These are phyloP conservation scores for Bicyclus anynana DNA, from an alignment of 1,140 invertebrate genomes.

Conservation along the genomic window DNA sequence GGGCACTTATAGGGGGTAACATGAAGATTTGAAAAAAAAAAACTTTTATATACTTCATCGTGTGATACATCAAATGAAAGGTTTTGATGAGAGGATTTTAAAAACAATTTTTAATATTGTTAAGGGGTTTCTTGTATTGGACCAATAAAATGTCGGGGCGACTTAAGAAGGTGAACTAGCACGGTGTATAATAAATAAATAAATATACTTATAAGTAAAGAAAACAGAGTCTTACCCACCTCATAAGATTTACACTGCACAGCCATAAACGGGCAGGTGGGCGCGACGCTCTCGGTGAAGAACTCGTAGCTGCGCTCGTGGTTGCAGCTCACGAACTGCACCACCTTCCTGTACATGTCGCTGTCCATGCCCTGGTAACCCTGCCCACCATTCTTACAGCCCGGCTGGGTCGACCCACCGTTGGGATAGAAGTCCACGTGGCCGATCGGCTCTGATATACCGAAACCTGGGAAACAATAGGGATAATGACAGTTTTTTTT, in stretches of 20 bases:
- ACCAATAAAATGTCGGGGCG: no score
- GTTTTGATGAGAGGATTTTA: no score
- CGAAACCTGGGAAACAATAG: constrained; percentile 78
- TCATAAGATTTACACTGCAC: constrained; percentile 89
- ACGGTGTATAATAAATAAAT: no score
- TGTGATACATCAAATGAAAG: no score
- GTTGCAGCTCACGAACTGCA: constrained; percentile 89
- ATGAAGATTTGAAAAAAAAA: no score
- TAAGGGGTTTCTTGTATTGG: no score
- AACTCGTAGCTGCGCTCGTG: constrained; percentile 90
- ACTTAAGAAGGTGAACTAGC: no score
- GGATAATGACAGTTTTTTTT: no score
- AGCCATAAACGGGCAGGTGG: constrained; percentile 84
- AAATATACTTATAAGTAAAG: no score
- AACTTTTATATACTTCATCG: no score
- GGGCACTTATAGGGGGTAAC: no score
- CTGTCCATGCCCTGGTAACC: constrained; percentile 82
- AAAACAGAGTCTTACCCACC: constrained; percentile 50
- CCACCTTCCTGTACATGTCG: constrained; percentile 80
- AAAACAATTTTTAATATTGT: no score
- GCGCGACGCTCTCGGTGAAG: constrained; percentile 91
- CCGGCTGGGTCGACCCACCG: constrained; percentile 90
- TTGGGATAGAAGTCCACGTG: constrained; percentile 96
- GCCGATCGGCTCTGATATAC: constrained; percentile 87
- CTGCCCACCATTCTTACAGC: constrained; percentile 86